phyloP scores from a whole-genome alignment of 2,113 vertebrate species.

The Vombatus ursinus region DNA sequence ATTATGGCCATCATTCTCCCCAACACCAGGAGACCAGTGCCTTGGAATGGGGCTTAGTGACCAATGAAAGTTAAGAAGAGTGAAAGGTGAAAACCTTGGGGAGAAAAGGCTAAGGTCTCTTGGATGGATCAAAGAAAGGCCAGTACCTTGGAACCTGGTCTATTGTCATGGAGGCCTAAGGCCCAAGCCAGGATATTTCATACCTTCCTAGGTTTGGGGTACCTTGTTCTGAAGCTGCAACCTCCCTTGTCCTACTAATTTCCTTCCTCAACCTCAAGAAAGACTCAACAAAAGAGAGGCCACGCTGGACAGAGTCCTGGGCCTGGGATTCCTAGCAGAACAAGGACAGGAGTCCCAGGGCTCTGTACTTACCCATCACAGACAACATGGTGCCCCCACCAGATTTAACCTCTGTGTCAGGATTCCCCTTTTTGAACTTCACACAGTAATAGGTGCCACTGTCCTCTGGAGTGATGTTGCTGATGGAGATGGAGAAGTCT shows the following conservation, averaged over 20 bases:
- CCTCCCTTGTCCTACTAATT: not conserved
- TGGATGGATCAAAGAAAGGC: no score
- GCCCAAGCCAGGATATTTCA: not conserved
- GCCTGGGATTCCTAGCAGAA: not conserved
- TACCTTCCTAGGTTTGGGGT: not conserved
- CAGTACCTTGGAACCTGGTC: no score
- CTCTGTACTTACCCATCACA: constrained; percentile 68
- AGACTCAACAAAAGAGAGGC: not conserved
- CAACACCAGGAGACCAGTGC: no score
- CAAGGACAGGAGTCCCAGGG: not conserved
- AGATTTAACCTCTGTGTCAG: accelerated
- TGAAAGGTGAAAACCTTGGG: no score
- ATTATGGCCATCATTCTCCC: no score
- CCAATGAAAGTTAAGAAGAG: no score
- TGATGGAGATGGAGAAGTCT: constrained; percentile 64
- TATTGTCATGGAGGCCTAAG: not conserved
- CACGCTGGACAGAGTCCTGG: not conserved
- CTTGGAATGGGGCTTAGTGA: no score
- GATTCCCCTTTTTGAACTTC: accelerated
- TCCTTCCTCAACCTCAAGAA: not conserved
- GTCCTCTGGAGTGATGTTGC: constrained; percentile 57
- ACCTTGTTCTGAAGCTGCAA: not conserved
- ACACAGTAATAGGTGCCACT: constrained; percentile 63
- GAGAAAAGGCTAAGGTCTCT: no score
- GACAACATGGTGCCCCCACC: constrained; percentile 52